phyloP scores from a whole-genome alignment of 2,888 invertebrate genomes.

The Dioctria rufipes region DNA sequence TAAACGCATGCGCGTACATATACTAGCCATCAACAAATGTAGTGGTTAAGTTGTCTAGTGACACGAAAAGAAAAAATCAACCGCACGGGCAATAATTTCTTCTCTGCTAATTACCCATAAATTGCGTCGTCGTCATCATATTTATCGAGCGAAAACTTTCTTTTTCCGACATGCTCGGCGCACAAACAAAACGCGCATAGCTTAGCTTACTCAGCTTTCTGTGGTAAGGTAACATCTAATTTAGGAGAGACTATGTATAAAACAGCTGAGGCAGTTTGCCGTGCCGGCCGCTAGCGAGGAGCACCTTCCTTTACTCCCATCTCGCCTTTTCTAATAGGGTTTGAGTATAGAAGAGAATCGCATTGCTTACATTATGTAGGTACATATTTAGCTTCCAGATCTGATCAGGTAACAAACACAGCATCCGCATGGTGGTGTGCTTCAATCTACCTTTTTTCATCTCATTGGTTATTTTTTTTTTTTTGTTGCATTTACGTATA shows the following conservation, averaged over 20 bases:
- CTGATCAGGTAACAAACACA: background rate
- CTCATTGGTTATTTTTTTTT: background rate
- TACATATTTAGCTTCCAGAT: background rate
- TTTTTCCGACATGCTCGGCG: constrained; percentile 27
- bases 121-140: background rate
- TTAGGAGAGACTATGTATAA: background rate
- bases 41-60: constrained; percentile 21
- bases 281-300: too few relatives aligned
- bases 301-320: too few relatives aligned
- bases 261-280: too few relatives aligned
- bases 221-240: background rate
- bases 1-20: background rate
- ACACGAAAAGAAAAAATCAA: constrained; percentile 14
- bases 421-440: background rate
- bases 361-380: too few relatives aligned
- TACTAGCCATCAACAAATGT: background rate
- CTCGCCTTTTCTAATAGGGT: too few relatives aligned
- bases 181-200: constrained; percentile 9
- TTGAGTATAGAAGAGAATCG: too few relatives aligned
- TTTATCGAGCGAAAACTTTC: constrained; percentile 24
- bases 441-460: background rate
- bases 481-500: background rate
- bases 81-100: constrained; percentile 18
- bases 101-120: constrained; percentile 31
- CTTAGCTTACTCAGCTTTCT: constrained; percentile 6